These are phyloP conservation scores for Luehdorfia chinensis DNA, from an alignment of 1,140 invertebrate species.

Conservation along the genomic window DNA sequence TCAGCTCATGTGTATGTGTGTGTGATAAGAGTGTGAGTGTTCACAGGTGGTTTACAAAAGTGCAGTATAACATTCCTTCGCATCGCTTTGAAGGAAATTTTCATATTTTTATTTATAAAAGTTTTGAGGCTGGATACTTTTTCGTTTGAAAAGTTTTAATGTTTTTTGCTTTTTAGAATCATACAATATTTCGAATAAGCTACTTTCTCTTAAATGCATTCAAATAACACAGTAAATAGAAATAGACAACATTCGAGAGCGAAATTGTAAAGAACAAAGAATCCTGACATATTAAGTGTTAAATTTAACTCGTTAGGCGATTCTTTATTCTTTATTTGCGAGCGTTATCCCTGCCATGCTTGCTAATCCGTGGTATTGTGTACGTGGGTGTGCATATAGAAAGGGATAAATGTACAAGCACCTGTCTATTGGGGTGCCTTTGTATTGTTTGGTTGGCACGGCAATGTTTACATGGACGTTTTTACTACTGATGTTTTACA, in stretches of 20 bases:
- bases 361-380: slow-evolving; percentile 1
- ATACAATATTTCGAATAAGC: too few relatives aligned
- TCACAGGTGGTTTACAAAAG: slow-evolving; percentile 3
- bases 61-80: slow-evolving; percentile 4
- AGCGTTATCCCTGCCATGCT: background rate
- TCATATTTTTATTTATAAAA: slow-evolving; percentile 4
- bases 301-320: too few relatives aligned
- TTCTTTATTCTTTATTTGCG: slow-evolving; percentile 3
- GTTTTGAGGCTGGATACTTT: too few relatives aligned
- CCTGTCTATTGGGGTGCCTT: slow-evolving; percentile 15
- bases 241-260: too few relatives aligned
- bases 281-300: too few relatives aligned
- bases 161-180: too few relatives aligned
- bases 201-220: too few relatives aligned
- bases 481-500: too few relatives aligned
- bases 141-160: too few relatives aligned
- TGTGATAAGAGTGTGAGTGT: slow-evolving; percentile 9
- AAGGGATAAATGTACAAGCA: slow-evolving; percentile 15
- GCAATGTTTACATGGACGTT: slow-evolving; percentile 1
- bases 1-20: slow-evolving; percentile 12
- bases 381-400: background rate
- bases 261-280: too few relatives aligned
- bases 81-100: slow-evolving; percentile 2
- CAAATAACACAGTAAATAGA: too few relatives aligned
- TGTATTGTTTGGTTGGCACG: slow-evolving; percentile 20